phyloP scores from a whole-genome alignment of 1,140 invertebrate genomes.

The Trachymyrmex cornetzi region DNA sequence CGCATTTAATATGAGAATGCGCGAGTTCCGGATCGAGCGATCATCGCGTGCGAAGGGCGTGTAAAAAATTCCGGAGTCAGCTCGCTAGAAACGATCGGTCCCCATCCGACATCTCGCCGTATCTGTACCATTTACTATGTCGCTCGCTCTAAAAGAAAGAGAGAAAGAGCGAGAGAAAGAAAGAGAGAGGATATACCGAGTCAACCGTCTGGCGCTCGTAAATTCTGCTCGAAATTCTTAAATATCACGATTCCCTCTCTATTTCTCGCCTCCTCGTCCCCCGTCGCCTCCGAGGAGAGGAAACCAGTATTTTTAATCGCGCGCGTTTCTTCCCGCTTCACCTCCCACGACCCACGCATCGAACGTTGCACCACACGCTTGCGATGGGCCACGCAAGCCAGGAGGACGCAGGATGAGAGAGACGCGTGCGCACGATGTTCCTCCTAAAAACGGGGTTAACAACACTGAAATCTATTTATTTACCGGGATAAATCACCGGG shows the following conservation, averaged over 20 bases:
- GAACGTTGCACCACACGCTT: conserved; percentile 33
- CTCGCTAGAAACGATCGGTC: conserved; percentile 23
- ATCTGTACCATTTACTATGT: conserved; percentile 50
- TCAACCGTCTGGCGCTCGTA: conserved; percentile 72
- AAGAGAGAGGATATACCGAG: conserved; percentile 9
- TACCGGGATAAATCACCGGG: conserved; percentile 71
- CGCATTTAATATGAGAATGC: not conserved
- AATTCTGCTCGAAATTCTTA: conserved; percentile 71
- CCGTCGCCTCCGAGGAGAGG: not conserved
- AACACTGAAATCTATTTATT: conserved; percentile 76
- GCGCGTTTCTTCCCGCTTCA: conserved; percentile 51
- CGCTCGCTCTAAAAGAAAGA: not conserved
- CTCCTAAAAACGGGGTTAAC: conserved; percentile 72
- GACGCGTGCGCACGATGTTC: not conserved
- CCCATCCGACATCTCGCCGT: conserved; percentile 30
- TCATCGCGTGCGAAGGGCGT: conserved; percentile 34
- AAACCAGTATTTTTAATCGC: conserved; percentile 75
- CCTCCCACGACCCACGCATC: conserved; percentile 64
- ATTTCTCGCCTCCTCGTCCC: conserved; percentile 19
- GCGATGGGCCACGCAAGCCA: conserved; percentile 34
- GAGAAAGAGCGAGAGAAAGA: not conserved
- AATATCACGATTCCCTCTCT: conserved; percentile 68
- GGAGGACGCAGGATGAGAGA: conserved; percentile 33
- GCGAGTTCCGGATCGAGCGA: not conserved
- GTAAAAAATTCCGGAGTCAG: conserved; percentile 23